These are phyloP conservation scores for Tokudaia muenninki DNA, from an alignment of 2,797 vertebrate species.

Conservation along the genomic window DNA sequence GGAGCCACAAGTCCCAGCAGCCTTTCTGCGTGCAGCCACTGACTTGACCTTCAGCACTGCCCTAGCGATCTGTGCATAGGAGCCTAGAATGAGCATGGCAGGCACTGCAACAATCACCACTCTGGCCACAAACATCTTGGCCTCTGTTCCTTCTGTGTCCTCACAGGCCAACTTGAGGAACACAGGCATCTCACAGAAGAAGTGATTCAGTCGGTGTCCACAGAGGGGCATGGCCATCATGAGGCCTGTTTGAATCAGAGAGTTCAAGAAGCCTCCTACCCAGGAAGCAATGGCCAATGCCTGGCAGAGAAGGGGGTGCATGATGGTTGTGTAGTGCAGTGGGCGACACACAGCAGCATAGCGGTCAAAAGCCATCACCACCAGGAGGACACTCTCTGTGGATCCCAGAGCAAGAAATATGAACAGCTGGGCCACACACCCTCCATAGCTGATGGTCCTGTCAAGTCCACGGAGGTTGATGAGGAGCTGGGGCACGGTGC, in stretches of 20 bases:
- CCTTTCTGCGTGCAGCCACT: constrained; percentile 58
- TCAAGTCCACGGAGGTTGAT: not conserved
- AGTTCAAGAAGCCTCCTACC: constrained; percentile 56
- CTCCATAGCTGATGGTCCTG: not conserved
- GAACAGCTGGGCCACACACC: constrained; percentile 71
- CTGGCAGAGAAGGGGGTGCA: constrained; percentile 9
- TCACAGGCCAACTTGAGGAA: constrained; percentile 71
- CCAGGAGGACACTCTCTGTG: constrained; percentile 70
- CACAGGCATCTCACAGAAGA: constrained; percentile 72
- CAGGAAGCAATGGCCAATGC: constrained; percentile 49
- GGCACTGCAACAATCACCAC: constrained; percentile 1
- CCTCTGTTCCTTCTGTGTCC: constrained; percentile 43
- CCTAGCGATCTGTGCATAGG: constrained; percentile 66
- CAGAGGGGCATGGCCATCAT: constrained; percentile 73
- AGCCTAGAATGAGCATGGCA: constrained; percentile 63
- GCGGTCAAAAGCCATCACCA: constrained; percentile 74
- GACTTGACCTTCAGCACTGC: constrained; percentile 69
- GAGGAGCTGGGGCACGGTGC: not conserved
- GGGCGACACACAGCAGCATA: constrained; percentile 68
- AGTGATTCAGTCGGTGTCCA: constrained; percentile 64
- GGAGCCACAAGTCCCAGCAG: constrained; percentile 68
- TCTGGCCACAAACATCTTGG: constrained; percentile 68
- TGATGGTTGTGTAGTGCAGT: not conserved
- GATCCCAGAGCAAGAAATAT: constrained; percentile 62
- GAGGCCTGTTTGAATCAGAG: constrained; percentile 54